phyloP scores from a whole-genome alignment of 2,797 vertebrate species.

The Scleropages formosus region DNA sequence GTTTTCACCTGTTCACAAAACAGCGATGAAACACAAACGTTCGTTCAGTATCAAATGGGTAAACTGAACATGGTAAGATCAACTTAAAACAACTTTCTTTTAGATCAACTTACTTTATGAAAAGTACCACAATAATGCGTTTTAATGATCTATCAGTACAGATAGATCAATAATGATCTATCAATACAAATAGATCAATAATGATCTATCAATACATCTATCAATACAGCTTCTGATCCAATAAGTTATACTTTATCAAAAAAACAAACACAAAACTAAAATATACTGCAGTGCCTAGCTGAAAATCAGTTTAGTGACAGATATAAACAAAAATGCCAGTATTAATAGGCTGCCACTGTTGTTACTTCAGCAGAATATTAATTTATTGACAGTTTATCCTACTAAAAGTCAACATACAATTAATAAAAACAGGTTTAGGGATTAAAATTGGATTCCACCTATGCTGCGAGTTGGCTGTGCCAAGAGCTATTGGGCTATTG shows the following conservation, averaged over 20 bases:
- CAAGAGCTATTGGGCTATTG: not conserved
- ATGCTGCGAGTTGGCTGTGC: not conserved
- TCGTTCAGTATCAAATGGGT: not conserved
- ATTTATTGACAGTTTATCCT: too few relatives aligned
- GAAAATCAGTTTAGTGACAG: too few relatives aligned
- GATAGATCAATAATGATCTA: too few relatives aligned
- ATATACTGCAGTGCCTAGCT: not conserved
- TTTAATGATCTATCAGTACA: not conserved
- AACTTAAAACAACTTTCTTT: too few relatives aligned
- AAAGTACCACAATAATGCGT: too few relatives aligned
- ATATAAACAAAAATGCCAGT: too few relatives aligned
- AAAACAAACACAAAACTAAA: not conserved
- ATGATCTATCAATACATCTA: not conserved
- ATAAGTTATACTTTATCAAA: not conserved
- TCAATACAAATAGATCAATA: too few relatives aligned
- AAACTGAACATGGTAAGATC: not conserved
- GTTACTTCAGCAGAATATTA: too few relatives aligned
- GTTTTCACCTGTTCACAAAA: constrained; percentile 70
- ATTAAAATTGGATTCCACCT: not conserved
- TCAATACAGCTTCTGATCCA: not conserved
- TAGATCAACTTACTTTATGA: not conserved
- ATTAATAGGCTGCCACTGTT: too few relatives aligned
- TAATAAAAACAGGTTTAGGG: too few relatives aligned
- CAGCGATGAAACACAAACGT: not conserved
- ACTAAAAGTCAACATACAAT: too few relatives aligned